Conservation (phyloP, 1,140 invertebrate genomes). For the Drosophila pachea region DNA sequence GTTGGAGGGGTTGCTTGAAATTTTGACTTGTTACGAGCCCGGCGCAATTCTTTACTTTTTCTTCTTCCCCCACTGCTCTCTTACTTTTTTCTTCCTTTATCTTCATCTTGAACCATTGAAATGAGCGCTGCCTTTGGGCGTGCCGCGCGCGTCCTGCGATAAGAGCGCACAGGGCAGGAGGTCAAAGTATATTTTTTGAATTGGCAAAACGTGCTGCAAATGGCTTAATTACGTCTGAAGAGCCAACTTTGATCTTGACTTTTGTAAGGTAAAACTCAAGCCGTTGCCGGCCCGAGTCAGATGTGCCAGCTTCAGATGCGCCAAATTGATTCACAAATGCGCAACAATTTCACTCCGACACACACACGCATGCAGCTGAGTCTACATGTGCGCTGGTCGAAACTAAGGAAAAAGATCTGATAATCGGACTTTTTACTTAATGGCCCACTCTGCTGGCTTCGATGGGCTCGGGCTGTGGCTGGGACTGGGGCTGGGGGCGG, state of each 20-base stretch:
- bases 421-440: too few relatives aligned
- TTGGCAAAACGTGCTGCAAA: conserved; percentile 73
- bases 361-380: too few relatives aligned
- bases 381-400: too few relatives aligned
- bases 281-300: not conserved
- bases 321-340: conserved; percentile 18
- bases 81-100: conserved; percentile 6
- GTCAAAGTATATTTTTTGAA: conserved; percentile 59
- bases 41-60: conserved; percentile 6
- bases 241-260: conserved; percentile 63
- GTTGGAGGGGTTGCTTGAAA: conserved; percentile 27
- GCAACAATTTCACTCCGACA: conserved; percentile 13
- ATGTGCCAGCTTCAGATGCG: conserved; percentile 1
- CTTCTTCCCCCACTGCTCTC: not conserved
- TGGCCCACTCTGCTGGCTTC: not conserved
- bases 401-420: too few relatives aligned
- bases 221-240: conserved; percentile 68
- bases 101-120: conserved; percentile 30
- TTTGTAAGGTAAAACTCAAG: conserved; percentile 22
- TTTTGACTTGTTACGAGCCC: conserved; percentile 39
- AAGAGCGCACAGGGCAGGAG: conserved; percentile 35
- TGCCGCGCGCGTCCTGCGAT: conserved; percentile 45
- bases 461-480: too few relatives aligned
- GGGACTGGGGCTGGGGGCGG: too few relatives aligned
- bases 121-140: conserved; percentile 45